phyloP scores from a whole-genome alignment of 2,888 invertebrate genomes.

The Trissoscelio sp. region DNA sequence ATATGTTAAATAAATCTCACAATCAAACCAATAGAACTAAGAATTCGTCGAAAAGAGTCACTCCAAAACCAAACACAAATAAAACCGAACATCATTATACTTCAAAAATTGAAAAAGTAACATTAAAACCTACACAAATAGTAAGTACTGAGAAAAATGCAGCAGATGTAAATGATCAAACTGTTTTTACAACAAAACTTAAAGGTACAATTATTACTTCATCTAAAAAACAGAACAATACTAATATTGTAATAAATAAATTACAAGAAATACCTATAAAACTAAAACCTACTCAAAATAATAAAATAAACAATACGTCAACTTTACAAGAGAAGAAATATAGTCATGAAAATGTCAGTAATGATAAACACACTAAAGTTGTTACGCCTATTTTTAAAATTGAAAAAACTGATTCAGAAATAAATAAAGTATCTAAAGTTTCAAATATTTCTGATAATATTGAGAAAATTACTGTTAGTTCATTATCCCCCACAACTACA shows the following conservation, averaged over 20 bases:
- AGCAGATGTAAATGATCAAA: slow-evolving; percentile 74
- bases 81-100: slow-evolving; percentile 73
- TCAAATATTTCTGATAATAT: slow-evolving; percentile 3
- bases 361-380: slow-evolving; percentile 76
- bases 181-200: slow-evolving; percentile 85
- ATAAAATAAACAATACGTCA: slow-evolving; percentile 73
- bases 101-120: slow-evolving; percentile 81
- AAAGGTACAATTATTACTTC: slow-evolving; percentile 86
- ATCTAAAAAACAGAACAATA: slow-evolving; percentile 78
- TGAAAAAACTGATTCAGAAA: slow-evolving; percentile 73
- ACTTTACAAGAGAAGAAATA: slow-evolving; percentile 73
- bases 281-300: slow-evolving; percentile 72
- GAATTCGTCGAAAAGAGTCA: slow-evolving; percentile 69
- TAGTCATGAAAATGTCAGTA: slow-evolving; percentile 73
- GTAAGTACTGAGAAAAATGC: slow-evolving; percentile 74
- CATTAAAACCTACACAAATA: slow-evolving; percentile 77
- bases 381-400: slow-evolving; percentile 76
- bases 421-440: slow-evolving; percentile 74
- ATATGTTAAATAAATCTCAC: slow-evolving; percentile 30
- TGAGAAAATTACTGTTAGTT: not conserved
- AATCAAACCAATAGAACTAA: slow-evolving; percentile 69
- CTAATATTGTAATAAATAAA: slow-evolving; percentile 43
- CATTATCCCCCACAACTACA: slow-evolving; percentile 14
- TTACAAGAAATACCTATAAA: slow-evolving; percentile 68
- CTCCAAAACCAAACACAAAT: slow-evolving; percentile 65